Base-by-base conservation (phyloP, 2,888 invertebrate species). In the Adela reaumurella region DNA sequence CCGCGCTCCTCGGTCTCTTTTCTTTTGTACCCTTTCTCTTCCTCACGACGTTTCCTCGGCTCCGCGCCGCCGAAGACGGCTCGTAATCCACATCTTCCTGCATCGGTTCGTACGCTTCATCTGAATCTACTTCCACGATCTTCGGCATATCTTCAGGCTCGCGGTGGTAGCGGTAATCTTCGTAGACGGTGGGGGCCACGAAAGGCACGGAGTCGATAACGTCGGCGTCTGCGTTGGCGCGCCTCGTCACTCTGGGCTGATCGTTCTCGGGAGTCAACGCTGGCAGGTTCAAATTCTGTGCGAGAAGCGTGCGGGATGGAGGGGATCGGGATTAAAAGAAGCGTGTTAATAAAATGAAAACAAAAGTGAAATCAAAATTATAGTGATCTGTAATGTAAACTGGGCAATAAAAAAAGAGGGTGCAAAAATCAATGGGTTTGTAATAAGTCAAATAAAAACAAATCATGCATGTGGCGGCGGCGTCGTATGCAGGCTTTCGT, bases 331-430 rank as follows among this genome's bases (percentile, higher is more conserved):
- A 76, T 73, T 74, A 72, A 79, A 80, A 78, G 78, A 79, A 81
- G 78, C 77, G 72, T 76, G 81, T 81, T 81, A 81, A 81, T 78
- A 72, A 72, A 77, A 76, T 69, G 65, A 72, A 71, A 73, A 58
- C 46, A 60, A 58, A 58, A 57, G 66, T 57, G 56, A 53, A 64
- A 69, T 67, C 66, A 68, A 68, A 65, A 59, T 61, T 11, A 14
- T n/a, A 35, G 35, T 35, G 35, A 35, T 11, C 35, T 14, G 35
- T 14, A 35, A 35, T 8, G 35, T 24, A 24, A 4, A 24, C 4
- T 6, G 8, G 24, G 24, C 24, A 24, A 6, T 24, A 6, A 24
- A 24, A 24, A 24, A 24, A 24, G 8, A 24, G 8, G 24, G 14
- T 14, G 35, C 4, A 35, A 8, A 35, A 35, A 35, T 35, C 35